These are phyloP conservation scores for Cyphomyrmex costatus DNA, from an alignment of 1,140 invertebrate genomes.

Conservation along the genomic window DNA sequence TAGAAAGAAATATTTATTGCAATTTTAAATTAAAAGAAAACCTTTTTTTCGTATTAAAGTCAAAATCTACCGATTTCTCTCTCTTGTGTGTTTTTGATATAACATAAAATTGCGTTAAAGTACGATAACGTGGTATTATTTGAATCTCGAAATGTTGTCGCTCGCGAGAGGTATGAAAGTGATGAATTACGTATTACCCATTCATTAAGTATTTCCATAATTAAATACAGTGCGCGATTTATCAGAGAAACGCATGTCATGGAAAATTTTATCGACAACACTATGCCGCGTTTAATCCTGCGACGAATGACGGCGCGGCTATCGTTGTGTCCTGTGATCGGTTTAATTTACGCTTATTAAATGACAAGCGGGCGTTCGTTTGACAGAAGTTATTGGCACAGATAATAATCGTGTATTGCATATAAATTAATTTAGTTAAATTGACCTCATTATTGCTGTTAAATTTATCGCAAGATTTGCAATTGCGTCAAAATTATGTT, in stretches of 20 bases:
- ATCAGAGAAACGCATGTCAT: slow-evolving; percentile 13
- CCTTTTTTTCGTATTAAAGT: background rate
- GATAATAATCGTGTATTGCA: background rate
- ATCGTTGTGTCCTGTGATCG: background rate
- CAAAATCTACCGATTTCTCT: background rate
- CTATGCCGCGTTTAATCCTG: slow-evolving; percentile 8
- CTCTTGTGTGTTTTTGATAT: background rate
- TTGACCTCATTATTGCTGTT: slow-evolving; percentile 1
- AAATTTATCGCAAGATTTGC: slow-evolving; percentile 5
- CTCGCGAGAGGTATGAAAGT: background rate
- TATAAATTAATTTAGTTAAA: slow-evolving; percentile 11
- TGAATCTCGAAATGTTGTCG: background rate
- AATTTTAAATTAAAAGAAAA: background rate
- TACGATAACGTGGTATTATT: background rate
- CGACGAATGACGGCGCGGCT: background rate
- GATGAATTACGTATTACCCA: slow-evolving; percentile 11
- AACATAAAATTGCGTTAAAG: background rate
- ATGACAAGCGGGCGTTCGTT: slow-evolving; percentile 8
- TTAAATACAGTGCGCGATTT: slow-evolving; percentile 10
- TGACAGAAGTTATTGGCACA: slow-evolving; percentile 8
- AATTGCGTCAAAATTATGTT: background rate
- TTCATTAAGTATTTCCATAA: slow-evolving; percentile 14
- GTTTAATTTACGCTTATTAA: slow-evolving; percentile 38
- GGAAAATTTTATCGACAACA: slow-evolving; percentile 39
- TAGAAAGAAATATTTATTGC: background rate